phyloP scores from a whole-genome alignment of 2,888 invertebrate genomes.

The Conomelus anceps region DNA sequence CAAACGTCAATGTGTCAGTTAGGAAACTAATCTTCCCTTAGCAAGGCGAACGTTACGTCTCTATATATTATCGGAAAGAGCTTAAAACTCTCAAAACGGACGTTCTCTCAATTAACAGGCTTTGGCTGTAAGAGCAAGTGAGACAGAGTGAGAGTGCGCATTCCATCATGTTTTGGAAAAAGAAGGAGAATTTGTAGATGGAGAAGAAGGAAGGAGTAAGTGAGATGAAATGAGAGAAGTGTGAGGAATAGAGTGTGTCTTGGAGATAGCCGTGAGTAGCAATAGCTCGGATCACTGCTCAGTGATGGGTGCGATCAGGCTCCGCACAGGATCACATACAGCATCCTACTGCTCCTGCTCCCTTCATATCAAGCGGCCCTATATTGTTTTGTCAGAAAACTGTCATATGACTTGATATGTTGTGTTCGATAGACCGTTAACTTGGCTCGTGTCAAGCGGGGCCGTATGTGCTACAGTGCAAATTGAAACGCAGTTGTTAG shows the following conservation, averaged over 20 bases:
- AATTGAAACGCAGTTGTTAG: background rate
- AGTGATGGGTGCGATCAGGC: background rate
- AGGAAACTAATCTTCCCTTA: background rate
- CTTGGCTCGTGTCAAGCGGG: background rate
- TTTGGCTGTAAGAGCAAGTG: background rate
- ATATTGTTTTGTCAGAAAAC: slow-evolving; percentile 8
- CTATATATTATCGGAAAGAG: background rate
- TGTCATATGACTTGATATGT: slow-evolving; percentile 5
- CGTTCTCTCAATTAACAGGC: background rate
- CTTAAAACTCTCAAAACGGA: background rate
- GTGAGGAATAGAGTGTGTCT: background rate
- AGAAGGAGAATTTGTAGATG: background rate
- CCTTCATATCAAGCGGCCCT: too few relatives aligned
- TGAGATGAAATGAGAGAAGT: background rate
- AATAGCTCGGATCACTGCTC: background rate
- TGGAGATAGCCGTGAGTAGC: background rate
- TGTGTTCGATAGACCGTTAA: background rate
- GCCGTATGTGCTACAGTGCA: background rate
- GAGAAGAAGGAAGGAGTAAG: background rate
- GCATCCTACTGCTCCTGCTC: background rate
- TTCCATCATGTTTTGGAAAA: background rate
- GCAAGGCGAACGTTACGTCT: background rate
- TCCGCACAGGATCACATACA: background rate
- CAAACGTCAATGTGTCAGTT: background rate
- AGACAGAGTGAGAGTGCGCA: background rate